Base-by-base conservation (phyloP, 2,888 invertebrate species). In the Aricia artaxerxes region DNA sequence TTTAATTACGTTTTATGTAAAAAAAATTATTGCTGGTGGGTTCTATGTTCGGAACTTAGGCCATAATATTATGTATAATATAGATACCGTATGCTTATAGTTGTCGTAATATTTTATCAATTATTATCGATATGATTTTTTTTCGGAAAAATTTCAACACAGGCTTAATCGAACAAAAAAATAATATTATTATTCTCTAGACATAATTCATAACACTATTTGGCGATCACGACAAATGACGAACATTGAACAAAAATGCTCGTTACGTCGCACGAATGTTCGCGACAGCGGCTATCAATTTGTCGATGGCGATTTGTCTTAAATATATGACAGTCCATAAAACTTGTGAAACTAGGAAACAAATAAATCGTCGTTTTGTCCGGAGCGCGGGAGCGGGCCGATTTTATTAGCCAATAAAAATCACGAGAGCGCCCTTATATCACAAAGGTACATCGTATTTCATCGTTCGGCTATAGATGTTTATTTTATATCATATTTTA, bases 401-500 rank as follows among this genome's bases (percentile, higher is more conserved):
- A 93, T 94, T 94, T 94, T 94, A 93, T 93, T 90, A 93, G 91
- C 90, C 89, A 90, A 93, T 94, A 94, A 94, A 94, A 94, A 75
- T 93, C 92, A 91, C 91, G 94, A 91, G 91, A 90, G 89, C 91
- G 91, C 92, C 92, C 93, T 93, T 94, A 94, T 93, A 94, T 94
- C 94, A 94, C 92, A 90, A 86, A 90, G 89, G 87, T 89, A 87
- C 91, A 91, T 91, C 94, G 92, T 94, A 93, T 93, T 93, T 94
- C 94, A 94, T 93, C 93, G 94, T 94, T 94, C 88, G 93, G 91
- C 92, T 94, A 94, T 94, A 94, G 93, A 94, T 94, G 93, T 94
- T 94, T 94, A 94, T 94, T 94, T 94, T 94, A 94, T 94, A 92
- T 94, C 93, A 94, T 94, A 94, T 94, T 94, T 94, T 93, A 94